Base-by-base conservation (phyloP, 1,140 invertebrate genomes). In the Leptoteleia sp. region DNA sequence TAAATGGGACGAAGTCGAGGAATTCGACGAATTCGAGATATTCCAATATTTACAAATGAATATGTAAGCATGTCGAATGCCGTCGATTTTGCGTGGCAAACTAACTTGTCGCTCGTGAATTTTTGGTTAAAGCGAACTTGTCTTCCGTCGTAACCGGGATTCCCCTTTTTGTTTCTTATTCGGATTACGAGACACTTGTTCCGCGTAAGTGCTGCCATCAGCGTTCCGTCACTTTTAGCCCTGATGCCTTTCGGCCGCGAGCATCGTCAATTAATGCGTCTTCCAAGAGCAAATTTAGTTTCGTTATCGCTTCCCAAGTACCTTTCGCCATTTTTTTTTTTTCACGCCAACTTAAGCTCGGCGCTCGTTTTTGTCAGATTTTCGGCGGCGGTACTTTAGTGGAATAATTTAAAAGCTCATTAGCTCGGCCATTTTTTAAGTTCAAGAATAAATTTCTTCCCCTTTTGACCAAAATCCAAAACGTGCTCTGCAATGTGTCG, bases 371-470 rank as follows among this genome's bases (percentile, higher is more conserved):
- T 72, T n/a, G n/a, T n/a, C n/a, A n/a, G n/a, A n/a, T n/a, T n/a
- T n/a, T n/a, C n/a, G n/a, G n/a, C n/a, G n/a, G n/a, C n/a, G n/a
- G n/a, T n/a, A n/a, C n/a, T n/a, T n/a, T n/a, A n/a, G n/a, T n/a
- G n/a, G n/a, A 86, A 87, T 86, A 87, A 86, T 86, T 86, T 84
- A 86, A 85, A 86, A 85, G 84, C 85, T 86, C 85, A 84, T 87
- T 87, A 87, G 85, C 83, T 82, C 76, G 79, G 82, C 82, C 85
- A 84, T 85, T 85, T 87, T 85, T 85, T 86, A 82, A 82, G 72
- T 83, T 84, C 61, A 54, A n/a, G 76, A 80, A 84, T 83, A 85
- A 84, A 85, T 83, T 83, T 84, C 71, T 79, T n/a, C 45, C 57
- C 16, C 25, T 38, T 61, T 52, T 61, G 8, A 22, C 43, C 15